Conservation (phyloP, 2,113 vertebrate species). For the Thermophis baileyi region DNA sequence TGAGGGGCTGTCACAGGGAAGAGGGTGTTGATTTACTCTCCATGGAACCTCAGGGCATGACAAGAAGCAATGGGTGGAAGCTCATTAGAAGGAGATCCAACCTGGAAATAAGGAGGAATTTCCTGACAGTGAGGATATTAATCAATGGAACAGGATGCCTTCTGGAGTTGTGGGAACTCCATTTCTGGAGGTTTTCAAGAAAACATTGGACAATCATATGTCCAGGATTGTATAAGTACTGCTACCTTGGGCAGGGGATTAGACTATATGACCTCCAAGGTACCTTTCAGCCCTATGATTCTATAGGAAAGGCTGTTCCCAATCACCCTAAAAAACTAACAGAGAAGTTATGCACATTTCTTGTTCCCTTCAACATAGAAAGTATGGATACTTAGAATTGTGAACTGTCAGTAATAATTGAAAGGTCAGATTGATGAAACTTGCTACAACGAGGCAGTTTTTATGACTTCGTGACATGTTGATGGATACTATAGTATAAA, state of each 20-base stretch:
- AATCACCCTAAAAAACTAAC: conserved; percentile 22
- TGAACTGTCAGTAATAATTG: conserved; percentile 70
- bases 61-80: background rate
- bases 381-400: conserved; percentile 61
- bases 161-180: background rate
- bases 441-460: conserved; percentile 68
- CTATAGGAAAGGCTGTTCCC: background rate
- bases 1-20: background rate
- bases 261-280: too few species aligned
- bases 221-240: too few species aligned
- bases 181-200: too few species aligned
- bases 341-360: conserved; percentile 39
- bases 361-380: conserved; percentile 42
- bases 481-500: conserved; percentile 74
- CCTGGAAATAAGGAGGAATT: background rate
- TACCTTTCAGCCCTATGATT: too few species aligned
- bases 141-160: background rate
- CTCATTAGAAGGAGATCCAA: background rate
- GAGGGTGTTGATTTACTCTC: background rate
- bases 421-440: conserved; percentile 78
- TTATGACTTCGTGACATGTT: conserved; percentile 56
- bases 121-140: background rate
- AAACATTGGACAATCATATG: too few species aligned
- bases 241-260: too few species aligned
- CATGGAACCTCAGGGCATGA: background rate